Evolutionary conservation across 2,113 vertebrate genomes (phyloP).

Genomic region (Aramus guarauna): DNA sequence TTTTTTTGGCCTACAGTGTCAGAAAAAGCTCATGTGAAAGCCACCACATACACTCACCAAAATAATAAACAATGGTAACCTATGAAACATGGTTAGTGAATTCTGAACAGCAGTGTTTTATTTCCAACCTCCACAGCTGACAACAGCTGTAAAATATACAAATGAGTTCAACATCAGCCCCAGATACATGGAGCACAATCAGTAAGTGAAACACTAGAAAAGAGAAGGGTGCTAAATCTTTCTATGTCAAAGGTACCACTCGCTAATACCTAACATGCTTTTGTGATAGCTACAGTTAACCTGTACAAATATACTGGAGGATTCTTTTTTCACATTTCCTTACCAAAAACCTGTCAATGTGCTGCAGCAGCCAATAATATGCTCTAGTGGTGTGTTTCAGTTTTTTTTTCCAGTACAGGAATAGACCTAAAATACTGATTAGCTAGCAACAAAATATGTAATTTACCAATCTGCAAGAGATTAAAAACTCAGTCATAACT

Average conservation of each 20-base stretch:
- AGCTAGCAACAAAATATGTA: not conserved
- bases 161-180: not conserved
- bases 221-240: not conserved
- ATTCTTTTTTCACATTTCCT: not conserved
- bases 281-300: not conserved
- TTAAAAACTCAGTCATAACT: not conserved
- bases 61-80: not conserved
- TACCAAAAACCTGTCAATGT: not conserved
- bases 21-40: not conserved
- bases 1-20: not conserved
- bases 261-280: not conserved
- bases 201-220: not conserved
- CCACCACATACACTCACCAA: not conserved
- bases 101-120: not conserved
- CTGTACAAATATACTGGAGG: not conserved
- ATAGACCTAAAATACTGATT: not conserved
- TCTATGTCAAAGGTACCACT: not conserved
- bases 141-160: not conserved
- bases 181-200: not conserved
- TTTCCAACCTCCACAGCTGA: not conserved
- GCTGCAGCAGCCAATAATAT: not conserved
- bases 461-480: not conserved
- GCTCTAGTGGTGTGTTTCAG: too few relatives aligned
- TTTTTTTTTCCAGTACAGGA: not conserved
- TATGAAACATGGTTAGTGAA: not conserved